These are phyloP conservation scores for Ophraella communa DNA, from an alignment of 2,888 invertebrate species.

Conservation along the genomic window DNA sequence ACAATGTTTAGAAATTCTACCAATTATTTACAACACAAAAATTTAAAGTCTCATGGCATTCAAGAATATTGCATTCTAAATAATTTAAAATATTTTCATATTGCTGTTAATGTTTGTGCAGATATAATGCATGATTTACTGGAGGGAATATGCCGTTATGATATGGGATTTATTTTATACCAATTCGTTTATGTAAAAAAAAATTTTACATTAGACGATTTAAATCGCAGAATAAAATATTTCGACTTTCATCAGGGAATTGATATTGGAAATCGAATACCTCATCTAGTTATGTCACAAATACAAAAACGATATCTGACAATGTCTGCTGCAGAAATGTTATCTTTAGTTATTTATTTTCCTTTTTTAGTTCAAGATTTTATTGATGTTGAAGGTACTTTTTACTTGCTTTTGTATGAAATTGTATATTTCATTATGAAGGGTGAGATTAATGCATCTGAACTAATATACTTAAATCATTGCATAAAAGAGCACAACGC, in stretches of 20 bases:
- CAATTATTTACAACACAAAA: neutral
- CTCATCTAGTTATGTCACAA: too few species aligned
- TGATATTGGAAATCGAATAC: too few species aligned
- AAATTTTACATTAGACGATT: constrained; percentile 19
- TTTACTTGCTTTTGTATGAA: too few species aligned
- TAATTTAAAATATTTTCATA: constrained; percentile 22
- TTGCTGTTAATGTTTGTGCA: constrained; percentile 21
- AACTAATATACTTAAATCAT: constrained; percentile 22
- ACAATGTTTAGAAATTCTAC: neutral
- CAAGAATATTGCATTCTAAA: constrained; percentile 28
- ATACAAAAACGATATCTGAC: constrained; percentile 27
- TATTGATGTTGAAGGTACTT: too few species aligned
- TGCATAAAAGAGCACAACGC: constrained; percentile 1
- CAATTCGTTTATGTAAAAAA: constrained; percentile 21
- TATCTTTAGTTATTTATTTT: constrained; percentile 27
- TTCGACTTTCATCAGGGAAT: constrained; percentile 27
- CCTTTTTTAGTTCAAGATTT: constrained; percentile 2
- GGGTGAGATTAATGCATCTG: constrained; percentile 21
- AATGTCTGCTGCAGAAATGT: constrained; percentile 26
- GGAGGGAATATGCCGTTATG: constrained; percentile 34
- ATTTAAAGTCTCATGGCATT: constrained; percentile 1
- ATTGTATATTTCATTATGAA: too few species aligned
- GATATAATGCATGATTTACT: constrained; percentile 36
- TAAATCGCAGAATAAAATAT: constrained; percentile 32
- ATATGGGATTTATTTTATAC: constrained; percentile 28